phyloP scores from a whole-genome alignment of 2,797 vertebrate species.

The Pangasius djambal region DNA sequence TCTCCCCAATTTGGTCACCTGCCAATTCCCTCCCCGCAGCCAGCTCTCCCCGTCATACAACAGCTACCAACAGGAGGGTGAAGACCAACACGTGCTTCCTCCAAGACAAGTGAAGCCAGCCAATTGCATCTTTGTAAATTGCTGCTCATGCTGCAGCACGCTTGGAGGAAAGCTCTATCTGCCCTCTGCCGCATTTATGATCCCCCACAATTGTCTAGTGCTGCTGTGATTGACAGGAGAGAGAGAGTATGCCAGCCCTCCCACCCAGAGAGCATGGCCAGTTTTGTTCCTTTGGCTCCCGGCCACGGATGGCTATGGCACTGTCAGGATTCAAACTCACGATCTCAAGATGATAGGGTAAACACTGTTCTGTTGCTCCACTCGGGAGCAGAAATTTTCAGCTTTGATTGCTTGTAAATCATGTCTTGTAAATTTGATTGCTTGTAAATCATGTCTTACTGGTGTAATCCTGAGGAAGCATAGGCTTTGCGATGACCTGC shows the following conservation, averaged over 20 bases:
- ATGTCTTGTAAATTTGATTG: neutral
- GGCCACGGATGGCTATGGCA: neutral
- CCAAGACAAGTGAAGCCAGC: neutral
- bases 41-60: neutral
- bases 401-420: neutral
- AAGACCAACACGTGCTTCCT: neutral
- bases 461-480: constrained; percentile 76
- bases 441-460: constrained; percentile 64
- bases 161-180: neutral
- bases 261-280: neutral
- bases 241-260: too few species aligned
- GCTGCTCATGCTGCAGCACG: neutral
- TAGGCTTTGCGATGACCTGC: constrained; percentile 76
- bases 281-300: neutral
- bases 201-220: neutral
- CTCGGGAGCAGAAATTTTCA: neutral
- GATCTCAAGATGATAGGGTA: neutral
- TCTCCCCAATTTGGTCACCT: neutral
- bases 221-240: neutral
- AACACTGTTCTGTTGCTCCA: neutral
- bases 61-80: neutral
- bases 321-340: neutral
- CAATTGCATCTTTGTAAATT: neutral
- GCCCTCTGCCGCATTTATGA: neutral
- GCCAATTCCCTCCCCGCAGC: neutral